These are phyloP conservation scores for Agonopterix subpropinquella DNA, from an alignment of 2,888 invertebrate genomes.

Conservation along the genomic window DNA sequence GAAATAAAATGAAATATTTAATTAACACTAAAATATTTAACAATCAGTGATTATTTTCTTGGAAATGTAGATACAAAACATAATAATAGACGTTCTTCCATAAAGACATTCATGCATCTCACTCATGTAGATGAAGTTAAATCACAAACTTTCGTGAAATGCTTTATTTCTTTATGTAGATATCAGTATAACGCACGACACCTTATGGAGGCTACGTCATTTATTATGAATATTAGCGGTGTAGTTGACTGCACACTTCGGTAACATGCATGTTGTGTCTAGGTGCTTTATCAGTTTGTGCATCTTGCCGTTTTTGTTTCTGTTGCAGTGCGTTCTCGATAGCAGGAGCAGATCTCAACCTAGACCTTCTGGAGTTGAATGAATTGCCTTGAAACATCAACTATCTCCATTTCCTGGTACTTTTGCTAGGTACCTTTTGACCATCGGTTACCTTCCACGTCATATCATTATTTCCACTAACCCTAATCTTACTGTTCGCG, in stretches of 20 bases:
- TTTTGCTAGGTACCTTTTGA: not conserved
- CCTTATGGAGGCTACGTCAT: not conserved
- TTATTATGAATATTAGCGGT: not conserved
- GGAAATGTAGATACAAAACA: too few species aligned
- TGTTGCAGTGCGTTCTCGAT: constrained; percentile 67
- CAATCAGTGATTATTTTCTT: too few species aligned
- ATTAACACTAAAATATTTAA: too few species aligned
- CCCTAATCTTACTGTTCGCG: not conserved
- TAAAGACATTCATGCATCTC: too few species aligned
- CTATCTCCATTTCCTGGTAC: constrained; percentile 1
- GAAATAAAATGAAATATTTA: too few species aligned
- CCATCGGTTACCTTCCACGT: not conserved
- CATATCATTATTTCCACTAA: not conserved
- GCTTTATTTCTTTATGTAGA: too few species aligned
- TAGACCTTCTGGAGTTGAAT: constrained; percentile 47
- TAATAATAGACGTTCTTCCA: too few species aligned
- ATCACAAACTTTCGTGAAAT: too few species aligned
- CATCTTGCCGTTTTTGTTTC: constrained; percentile 66
- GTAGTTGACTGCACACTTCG: not conserved
- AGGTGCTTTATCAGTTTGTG: constrained; percentile 58
- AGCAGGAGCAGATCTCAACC: constrained; percentile 55
- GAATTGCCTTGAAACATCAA: constrained; percentile 32
- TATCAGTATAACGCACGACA: too few species aligned
- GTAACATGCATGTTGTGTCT: constrained; percentile 35
- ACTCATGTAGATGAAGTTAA: too few species aligned